These are phyloP conservation scores for Aegithalos caudatus DNA, from an alignment of 2,113 vertebrate genomes.

Conservation along the genomic window DNA sequence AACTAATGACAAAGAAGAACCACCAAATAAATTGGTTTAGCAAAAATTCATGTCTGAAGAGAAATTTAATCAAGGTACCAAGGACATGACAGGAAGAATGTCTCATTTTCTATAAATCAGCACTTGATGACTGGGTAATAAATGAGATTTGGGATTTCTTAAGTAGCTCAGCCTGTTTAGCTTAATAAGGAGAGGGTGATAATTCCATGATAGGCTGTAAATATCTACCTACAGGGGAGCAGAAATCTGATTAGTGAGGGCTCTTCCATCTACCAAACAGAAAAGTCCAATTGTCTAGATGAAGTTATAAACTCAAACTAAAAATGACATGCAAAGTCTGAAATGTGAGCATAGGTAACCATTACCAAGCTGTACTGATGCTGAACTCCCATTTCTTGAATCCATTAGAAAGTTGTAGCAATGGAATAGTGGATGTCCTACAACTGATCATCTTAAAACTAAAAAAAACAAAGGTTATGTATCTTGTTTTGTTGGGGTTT, in stretches of 20 bases:
- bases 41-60: neutral
- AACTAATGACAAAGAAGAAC: neutral
- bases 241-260: neutral
- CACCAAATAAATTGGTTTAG: neutral
- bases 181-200: neutral
- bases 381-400: neutral
- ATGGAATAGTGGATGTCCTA: neutral
- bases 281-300: neutral
- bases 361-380: neutral
- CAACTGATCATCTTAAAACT: neutral
- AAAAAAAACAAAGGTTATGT: neutral
- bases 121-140: neutral
- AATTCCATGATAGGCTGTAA: neutral
- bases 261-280: neutral
- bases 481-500: neutral
- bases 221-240: neutral
- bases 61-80: neutral
- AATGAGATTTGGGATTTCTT: neutral
- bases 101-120: neutral
- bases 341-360: neutral
- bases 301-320: neutral
- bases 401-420: neutral
- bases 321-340: neutral
- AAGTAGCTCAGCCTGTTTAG: neutral
- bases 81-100: neutral